Conservation (phyloP, 2,113 vertebrate genomes). For the Vulpes lagopus region DNA sequence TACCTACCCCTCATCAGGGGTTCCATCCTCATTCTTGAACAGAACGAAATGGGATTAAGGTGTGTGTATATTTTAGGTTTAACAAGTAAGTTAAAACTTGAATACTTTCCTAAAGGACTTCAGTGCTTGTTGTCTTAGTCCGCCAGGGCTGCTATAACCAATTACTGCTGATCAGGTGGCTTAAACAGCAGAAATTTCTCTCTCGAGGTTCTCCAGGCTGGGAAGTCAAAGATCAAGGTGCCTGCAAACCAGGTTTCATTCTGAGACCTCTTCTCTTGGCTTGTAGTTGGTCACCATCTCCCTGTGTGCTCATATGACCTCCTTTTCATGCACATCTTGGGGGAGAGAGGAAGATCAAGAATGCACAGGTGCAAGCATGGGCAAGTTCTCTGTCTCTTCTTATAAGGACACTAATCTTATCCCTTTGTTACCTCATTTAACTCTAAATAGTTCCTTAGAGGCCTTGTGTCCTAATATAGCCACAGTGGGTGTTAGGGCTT, state of each 20-base stretch:
- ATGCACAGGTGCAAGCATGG: rapidly evolving
- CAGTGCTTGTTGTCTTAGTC: not conserved
- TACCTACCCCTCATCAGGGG: not conserved
- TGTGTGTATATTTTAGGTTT: not conserved
- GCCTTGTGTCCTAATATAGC: not conserved
- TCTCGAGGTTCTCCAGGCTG: not conserved
- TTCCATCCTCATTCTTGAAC: not conserved
- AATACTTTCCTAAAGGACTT: not conserved
- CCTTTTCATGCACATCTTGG: not conserved
- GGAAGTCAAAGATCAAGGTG: not conserved
- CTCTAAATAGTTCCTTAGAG: not conserved
- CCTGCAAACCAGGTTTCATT: not conserved
- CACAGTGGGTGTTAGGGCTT: not conserved
- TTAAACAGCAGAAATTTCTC: not conserved
- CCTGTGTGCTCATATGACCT: not conserved
- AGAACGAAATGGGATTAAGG: not conserved
- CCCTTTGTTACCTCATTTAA: not conserved
- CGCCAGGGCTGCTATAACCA: not conserved
- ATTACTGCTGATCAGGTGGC: not conserved
- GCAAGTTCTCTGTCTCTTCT: not conserved
- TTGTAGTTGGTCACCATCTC: not conserved
- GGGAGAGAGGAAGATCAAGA: not conserved
- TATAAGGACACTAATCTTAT: not conserved
- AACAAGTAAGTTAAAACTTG: not conserved
- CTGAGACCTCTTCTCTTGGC: not conserved